Percentiles rank a stretch among this genome's conserved stretches.
These are phyloP conservation scores for Aporophyla nigra DNA, from an alignment of 2,888 invertebrate genomes.

Conservation along the genomic window DNA sequence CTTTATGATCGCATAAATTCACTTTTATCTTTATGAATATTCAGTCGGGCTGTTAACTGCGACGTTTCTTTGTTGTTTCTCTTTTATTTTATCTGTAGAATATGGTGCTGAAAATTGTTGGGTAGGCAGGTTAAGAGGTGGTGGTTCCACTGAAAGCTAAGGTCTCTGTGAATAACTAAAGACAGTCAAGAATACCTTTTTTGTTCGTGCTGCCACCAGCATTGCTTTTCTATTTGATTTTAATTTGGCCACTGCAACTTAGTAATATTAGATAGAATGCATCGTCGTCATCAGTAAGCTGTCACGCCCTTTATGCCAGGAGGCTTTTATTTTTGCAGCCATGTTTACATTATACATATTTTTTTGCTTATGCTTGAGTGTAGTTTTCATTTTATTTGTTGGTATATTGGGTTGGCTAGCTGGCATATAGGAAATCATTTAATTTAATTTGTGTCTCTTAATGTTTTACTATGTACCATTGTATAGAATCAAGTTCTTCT, in stretches of 20 bases:
- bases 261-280: too few relatives aligned
- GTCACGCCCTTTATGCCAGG: too few relatives aligned
- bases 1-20: conserved; percentile 86
- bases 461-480: too few relatives aligned
- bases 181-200: neutral
- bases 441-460: too few relatives aligned
- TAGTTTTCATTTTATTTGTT: too few relatives aligned
- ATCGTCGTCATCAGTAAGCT: too few relatives aligned
- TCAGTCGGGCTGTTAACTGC: conserved; percentile 75
- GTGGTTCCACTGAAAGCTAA: neutral
- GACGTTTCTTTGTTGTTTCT: conserved; percentile 59
- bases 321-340: too few relatives aligned
- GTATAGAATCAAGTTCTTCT: too few relatives aligned
- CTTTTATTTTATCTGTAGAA: conserved; percentile 54
- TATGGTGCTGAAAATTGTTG: conserved; percentile 26
- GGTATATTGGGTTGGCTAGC: too few relatives aligned
- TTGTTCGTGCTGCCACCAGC: neutral
- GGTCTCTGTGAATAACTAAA: neutral
- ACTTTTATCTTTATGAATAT: conserved; percentile 88
- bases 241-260: neutral
- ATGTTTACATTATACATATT: too few relatives aligned
- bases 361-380: too few relatives aligned
- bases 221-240: neutral
- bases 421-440: too few relatives aligned
- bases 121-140: conserved; percentile 31